Percentiles rank a stretch among this genome's conserved stretches.
Conservation (phyloP, 1,140 invertebrate species). For the Procambarus clarkii region DNA sequence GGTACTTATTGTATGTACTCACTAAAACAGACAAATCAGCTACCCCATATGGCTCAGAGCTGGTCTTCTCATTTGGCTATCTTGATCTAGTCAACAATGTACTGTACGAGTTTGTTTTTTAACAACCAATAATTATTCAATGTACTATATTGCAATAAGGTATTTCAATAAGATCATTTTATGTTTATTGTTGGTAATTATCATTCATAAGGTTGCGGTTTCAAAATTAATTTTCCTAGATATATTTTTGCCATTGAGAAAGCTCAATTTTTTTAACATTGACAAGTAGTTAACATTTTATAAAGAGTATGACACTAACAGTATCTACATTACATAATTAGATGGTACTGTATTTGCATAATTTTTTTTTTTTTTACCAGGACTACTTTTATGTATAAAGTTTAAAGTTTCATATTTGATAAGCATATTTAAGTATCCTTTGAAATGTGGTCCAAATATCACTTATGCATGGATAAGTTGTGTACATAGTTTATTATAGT, state of each 20-base stretch:
- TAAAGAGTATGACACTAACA: constrained; percentile 32
- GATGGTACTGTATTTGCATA: constrained; percentile 16
- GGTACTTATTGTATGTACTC: background rate
- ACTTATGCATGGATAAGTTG: background rate
- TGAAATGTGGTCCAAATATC: background rate
- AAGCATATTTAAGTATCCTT: background rate
- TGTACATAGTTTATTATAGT: background rate
- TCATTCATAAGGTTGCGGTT: background rate
- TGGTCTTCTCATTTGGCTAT: background rate
- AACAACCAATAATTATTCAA: background rate
- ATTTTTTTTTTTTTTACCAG: background rate
- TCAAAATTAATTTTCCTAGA: background rate
- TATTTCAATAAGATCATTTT: background rate
- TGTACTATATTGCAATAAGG: constrained; percentile 1
- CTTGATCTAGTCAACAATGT: background rate
- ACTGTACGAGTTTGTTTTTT: background rate
- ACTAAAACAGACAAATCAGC: background rate
- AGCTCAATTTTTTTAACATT: constrained; percentile 9
- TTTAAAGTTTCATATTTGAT: background rate
- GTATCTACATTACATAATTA: constrained; percentile 31
- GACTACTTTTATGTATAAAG: constrained; percentile 8
- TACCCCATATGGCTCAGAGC: background rate
- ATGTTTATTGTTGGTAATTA: background rate
- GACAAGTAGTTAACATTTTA: constrained; percentile 31
- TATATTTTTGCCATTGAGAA: constrained; percentile 45